Percentiles rank a stretch among this genome's conserved stretches.
phyloP scores from a whole-genome alignment of 2,797 vertebrate species.

The Tangara arthus region DNA sequence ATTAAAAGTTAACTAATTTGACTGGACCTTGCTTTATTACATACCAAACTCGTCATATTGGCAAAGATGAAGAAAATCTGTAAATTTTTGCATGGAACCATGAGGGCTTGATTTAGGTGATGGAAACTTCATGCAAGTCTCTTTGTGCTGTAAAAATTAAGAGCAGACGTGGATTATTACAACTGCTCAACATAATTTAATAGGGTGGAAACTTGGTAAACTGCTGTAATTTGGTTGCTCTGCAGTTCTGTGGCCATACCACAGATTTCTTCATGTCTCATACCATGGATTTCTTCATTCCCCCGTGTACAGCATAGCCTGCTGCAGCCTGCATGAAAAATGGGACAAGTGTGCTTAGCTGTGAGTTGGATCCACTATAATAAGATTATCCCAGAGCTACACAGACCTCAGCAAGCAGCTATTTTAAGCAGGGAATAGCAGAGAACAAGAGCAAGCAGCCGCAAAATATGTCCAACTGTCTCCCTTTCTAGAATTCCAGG shows the following conservation, averaged over 20 bases:
- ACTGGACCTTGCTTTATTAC: neutral
- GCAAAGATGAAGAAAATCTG: neutral
- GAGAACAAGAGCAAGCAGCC: neutral
- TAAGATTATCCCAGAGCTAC: slow-evolving; percentile 1
- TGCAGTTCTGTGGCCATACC: neutral
- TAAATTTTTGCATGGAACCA: neutral
- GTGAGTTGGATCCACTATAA: neutral
- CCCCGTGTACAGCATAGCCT: neutral
- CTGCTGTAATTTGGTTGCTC: neutral
- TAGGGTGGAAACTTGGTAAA: neutral
- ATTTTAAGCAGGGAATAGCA: slow-evolving; percentile 19
- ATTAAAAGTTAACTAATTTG: neutral
- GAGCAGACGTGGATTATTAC: neutral
- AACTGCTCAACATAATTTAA: neutral
- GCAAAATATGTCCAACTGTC: neutral
- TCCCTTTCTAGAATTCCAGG: neutral
- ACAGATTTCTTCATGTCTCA: neutral
- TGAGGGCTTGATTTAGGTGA: neutral
- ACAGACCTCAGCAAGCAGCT: neutral
- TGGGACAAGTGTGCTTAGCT: neutral
- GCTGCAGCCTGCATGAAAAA: neutral
- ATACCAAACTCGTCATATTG: neutral
- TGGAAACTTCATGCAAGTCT: neutral
- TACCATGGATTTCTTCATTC: neutral
- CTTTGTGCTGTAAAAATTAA: neutral